phyloP scores from a whole-genome alignment of 2,888 invertebrate species.

The Glyphotaelius pellucidus region DNA sequence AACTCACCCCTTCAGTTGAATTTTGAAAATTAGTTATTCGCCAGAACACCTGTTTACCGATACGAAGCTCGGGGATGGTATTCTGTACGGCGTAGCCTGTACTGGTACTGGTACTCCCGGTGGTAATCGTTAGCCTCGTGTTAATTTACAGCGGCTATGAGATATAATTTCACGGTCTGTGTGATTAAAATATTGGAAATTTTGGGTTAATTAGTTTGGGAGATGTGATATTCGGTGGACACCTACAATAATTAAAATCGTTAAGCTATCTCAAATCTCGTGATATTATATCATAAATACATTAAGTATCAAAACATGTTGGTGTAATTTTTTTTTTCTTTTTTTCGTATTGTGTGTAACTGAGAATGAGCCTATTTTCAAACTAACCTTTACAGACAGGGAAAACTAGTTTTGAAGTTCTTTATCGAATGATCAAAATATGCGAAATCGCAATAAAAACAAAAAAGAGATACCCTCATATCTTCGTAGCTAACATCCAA shows the following conservation, averaged over 20 bases:
- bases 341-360: no score
- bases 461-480: no score
- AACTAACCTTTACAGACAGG: no score
- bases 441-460: no score
- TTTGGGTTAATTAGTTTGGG: slow-evolving; percentile 32
- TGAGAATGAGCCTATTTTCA: no score
- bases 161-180: slow-evolving; percentile 45
- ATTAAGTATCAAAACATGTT: no score
- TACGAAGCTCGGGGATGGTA: slow-evolving; percentile 25
- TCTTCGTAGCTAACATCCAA: no score
- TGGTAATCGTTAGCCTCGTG: not conserved
- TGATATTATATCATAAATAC: not conserved
- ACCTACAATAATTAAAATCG: slow-evolving; percentile 3
- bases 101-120: not conserved
- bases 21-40: slow-evolving; percentile 59
- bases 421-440: no score
- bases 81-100: slow-evolving; percentile 2
- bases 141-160: slow-evolving; percentile 58
- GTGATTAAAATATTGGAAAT: slow-evolving; percentile 51
- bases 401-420: no score
- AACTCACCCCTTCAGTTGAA: slow-evolving; percentile 56
- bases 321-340: no score
- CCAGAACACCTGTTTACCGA: slow-evolving; percentile 63
- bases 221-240: not conserved
- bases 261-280: not conserved